A percentile compares a stretch with the other conserved stretches of the same genome.
Evolutionary conservation across 2,113 vertebrate genomes (phyloP).

Genomic region (Myrmecobius fasciatus): DNA sequence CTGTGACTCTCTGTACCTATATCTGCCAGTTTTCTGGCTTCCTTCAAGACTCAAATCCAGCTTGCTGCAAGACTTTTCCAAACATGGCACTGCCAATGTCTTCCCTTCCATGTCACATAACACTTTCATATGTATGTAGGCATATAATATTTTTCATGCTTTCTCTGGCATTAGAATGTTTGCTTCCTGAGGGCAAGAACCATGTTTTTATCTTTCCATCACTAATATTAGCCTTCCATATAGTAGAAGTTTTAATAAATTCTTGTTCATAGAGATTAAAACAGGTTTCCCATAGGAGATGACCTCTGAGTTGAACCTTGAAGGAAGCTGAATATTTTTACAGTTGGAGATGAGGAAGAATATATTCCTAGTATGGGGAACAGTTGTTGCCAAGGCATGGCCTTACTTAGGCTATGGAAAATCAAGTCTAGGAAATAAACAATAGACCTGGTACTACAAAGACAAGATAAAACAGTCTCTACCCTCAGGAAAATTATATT

Average conservation of each 20-base stretch:
- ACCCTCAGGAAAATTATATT: background rate
- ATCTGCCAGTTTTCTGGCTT: background rate
- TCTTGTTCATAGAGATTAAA: background rate
- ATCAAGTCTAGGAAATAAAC: background rate
- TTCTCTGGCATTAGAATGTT: background rate
- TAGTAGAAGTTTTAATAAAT: background rate
- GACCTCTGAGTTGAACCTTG: background rate
- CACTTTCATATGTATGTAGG: background rate
- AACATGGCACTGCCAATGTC: background rate
- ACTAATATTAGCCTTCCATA: background rate
- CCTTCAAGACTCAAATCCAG: background rate
- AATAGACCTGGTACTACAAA: background rate
- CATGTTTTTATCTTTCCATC: background rate
- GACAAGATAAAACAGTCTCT: background rate
- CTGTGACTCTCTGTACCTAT: background rate
- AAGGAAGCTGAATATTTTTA: background rate
- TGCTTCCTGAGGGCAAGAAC: background rate
- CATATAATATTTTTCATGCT: background rate
- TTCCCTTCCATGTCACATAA: background rate
- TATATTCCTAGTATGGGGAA: background rate
- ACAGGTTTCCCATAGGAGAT: background rate
- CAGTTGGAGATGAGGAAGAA: background rate
- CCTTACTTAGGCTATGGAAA: background rate
- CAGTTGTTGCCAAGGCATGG: background rate
- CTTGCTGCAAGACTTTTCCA: background rate